phyloP scores from a whole-genome alignment of 2,888 invertebrate species.

The Phengaris arion region DNA sequence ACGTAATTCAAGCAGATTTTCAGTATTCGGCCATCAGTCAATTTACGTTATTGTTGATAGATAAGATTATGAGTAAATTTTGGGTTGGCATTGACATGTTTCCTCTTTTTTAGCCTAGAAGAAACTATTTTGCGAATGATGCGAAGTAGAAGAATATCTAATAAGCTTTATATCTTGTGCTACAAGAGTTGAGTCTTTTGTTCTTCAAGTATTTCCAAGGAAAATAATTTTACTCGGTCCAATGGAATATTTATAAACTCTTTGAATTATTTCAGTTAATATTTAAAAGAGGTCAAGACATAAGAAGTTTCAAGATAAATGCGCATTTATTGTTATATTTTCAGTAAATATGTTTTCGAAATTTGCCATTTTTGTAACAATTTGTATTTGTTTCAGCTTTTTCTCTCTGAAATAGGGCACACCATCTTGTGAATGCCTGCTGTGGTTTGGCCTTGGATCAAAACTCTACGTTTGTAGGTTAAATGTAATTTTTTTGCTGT shows the following conservation, averaged over 20 bases:
- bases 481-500: slow-evolving; percentile 10
- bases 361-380: neutral
- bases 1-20: too few relatives aligned
- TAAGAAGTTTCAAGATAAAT: neutral
- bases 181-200: too few relatives aligned
- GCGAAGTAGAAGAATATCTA: too few relatives aligned
- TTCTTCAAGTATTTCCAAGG: neutral
- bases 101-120: too few relatives aligned
- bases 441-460: slow-evolving; percentile 15
- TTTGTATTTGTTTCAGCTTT: neutral
- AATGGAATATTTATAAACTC: neutral
- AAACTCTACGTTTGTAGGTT: slow-evolving; percentile 16
- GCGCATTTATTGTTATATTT: neutral
- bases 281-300: neutral
- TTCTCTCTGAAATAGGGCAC: neutral
- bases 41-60: too few relatives aligned
- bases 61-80: too few relatives aligned
- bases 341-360: neutral
- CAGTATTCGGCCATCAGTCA: too few relatives aligned
- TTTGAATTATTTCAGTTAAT: neutral
- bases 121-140: too few relatives aligned
- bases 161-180: too few relatives aligned
- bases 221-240: neutral
- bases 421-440: neutral
- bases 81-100: too few relatives aligned